phyloP scores from a whole-genome alignment of 1,140 invertebrate species.

The Anoplolepis gracilipes region DNA sequence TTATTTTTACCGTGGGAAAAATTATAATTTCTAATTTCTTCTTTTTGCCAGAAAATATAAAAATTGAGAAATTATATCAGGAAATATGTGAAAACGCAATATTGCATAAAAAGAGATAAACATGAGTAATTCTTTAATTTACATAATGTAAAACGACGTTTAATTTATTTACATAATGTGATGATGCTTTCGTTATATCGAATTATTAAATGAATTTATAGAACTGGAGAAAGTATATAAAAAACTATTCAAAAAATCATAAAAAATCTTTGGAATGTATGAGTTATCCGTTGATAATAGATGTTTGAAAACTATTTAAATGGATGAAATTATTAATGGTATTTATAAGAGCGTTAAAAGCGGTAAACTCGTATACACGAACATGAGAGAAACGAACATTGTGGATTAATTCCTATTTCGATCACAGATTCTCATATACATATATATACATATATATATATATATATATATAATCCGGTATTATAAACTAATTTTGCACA shows the following conservation, averaged over 20 bases:
- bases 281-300: not conserved
- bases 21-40: too few relatives aligned
- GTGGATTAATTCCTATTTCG: constrained; percentile 52
- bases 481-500: constrained; percentile 46
- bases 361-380: constrained; percentile 25
- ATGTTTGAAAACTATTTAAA: not conserved
- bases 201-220: not conserved
- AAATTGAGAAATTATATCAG: not conserved
- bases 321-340: constrained; percentile 32
- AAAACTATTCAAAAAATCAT: too few relatives aligned
- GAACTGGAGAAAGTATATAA: too few relatives aligned
- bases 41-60: not conserved
- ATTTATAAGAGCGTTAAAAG: constrained; percentile 49
- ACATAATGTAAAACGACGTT: too few relatives aligned
- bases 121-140: not conserved
- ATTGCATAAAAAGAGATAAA: not conserved
- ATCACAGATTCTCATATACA: constrained; percentile 10
- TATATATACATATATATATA: not conserved
- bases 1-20: not conserved
- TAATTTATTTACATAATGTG: not conserved
- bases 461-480: constrained; percentile 30
- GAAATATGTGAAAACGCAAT: not conserved
- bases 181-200: not conserved
- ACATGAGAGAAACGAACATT: constrained; percentile 37
- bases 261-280: too few relatives aligned